Conservation (phyloP, 2,797 vertebrate genomes). For the Sternarchorhynchus goeldii region DNA sequence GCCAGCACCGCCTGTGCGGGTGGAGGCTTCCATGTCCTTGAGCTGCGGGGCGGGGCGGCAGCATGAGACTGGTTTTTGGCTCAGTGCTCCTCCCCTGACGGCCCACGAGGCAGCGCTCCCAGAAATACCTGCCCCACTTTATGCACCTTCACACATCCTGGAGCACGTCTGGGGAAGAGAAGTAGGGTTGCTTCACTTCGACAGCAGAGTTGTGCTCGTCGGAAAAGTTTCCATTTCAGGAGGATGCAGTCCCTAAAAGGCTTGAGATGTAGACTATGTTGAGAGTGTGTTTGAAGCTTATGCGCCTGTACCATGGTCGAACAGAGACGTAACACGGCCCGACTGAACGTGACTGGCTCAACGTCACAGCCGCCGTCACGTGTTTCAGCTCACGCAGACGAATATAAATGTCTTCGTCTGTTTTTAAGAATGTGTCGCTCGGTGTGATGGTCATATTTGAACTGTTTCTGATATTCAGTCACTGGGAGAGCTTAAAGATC, state of each 20-base stretch:
- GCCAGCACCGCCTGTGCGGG: background rate
- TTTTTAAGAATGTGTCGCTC: background rate
- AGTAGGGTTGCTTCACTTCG: constrained; percentile 24
- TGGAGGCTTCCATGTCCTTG: constrained; percentile 32
- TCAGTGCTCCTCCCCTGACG: constrained; percentile 17
- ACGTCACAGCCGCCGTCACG: background rate
- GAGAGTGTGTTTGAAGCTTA: background rate
- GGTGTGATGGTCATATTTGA: background rate
- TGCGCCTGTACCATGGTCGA: background rate
- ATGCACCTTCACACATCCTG: constrained; percentile 21
- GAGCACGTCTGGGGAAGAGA: background rate
- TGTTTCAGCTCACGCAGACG: background rate
- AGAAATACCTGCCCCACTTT: constrained; percentile 57
- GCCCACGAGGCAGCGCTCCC: constrained; percentile 17
- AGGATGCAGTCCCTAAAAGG: too few species aligned
- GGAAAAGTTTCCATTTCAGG: background rate
- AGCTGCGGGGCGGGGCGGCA: background rate
- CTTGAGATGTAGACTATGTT: too few species aligned
- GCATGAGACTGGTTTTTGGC: constrained; percentile 20
- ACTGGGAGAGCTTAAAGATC: background rate
- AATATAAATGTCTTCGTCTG: background rate
- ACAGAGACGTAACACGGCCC: too few species aligned
- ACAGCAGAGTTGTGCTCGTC: background rate
- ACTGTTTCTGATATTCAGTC: background rate
- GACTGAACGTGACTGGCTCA: background rate